Percentiles rank a stretch among this genome's conserved stretches.
These are phyloP conservation scores for Paguma larvata DNA, from an alignment of 2,797 vertebrate genomes.

Conservation along the genomic window DNA sequence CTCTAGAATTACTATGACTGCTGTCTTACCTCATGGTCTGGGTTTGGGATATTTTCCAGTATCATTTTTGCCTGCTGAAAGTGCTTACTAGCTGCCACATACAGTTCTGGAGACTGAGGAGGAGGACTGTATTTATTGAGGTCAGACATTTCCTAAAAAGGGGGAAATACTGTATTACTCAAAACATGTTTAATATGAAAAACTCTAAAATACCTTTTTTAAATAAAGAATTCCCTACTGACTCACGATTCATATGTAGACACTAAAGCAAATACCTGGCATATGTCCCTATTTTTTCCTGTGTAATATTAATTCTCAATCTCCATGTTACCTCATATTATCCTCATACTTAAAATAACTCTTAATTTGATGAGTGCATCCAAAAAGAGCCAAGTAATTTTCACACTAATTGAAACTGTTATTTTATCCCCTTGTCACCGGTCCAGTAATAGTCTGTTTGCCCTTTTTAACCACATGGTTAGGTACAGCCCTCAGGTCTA, in stretches of 20 bases:
- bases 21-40: slow-evolving; percentile 95
- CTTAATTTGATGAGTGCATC: neutral
- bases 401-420: neutral
- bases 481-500: neutral
- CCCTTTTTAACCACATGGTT: neutral
- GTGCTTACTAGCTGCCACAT: slow-evolving; percentile 98
- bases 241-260: neutral
- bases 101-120: slow-evolving; percentile 97
- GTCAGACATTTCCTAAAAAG: slow-evolving; percentile 97
- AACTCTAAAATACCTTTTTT: slow-evolving; percentile 13
- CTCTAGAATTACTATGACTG: neutral
- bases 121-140: slow-evolving; percentile 99
- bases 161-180: slow-evolving; percentile 32
- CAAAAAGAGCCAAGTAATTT: neutral
- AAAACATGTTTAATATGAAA: slow-evolving; percentile 66
- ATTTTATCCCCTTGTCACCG: neutral
- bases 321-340: neutral
- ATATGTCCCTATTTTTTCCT: neutral
- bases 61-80: slow-evolving; percentile 99
- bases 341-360: slow-evolving; percentile 34
- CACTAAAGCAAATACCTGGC: neutral
- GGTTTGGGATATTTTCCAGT: slow-evolving; percentile 96
- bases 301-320: neutral
- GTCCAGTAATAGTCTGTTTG: neutral
- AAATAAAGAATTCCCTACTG: slow-evolving; percentile 17